Evolutionary conservation across 2,797 vertebrate genomes (phyloP).

Genomic region (Acanthurus leucopareius): DNA sequence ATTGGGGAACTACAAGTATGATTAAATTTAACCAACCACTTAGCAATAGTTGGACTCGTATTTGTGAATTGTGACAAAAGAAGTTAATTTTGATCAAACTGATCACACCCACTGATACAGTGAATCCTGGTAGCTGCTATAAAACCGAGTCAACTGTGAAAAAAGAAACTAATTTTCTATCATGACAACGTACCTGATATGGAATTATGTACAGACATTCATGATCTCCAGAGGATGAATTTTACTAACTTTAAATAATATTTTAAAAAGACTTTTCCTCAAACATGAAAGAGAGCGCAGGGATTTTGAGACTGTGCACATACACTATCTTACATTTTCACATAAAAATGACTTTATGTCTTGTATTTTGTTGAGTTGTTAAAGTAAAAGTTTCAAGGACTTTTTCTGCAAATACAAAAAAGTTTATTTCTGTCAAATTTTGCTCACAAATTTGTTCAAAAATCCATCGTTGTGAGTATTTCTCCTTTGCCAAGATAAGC

Average conservation of each 20-base stretch:
- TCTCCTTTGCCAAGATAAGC: neutral
- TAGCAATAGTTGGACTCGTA: neutral
- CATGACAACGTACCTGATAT: neutral
- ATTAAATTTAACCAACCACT: neutral
- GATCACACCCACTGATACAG: neutral
- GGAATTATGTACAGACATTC: neutral
- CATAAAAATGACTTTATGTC: too few species aligned
- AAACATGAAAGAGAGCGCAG: too few species aligned
- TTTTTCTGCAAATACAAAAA: neutral
- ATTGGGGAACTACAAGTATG: neutral
- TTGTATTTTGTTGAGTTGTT: too few species aligned
- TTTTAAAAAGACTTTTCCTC: too few species aligned
- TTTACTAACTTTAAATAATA: too few species aligned
- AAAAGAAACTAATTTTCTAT: too few species aligned
- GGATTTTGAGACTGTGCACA: too few species aligned
- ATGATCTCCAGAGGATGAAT: neutral
- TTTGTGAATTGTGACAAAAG: neutral
- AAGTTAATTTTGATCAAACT: neutral
- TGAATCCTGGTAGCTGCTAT: neutral
- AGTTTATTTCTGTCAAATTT: too few species aligned
- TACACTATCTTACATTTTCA: too few species aligned
- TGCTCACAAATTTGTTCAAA: neutral
- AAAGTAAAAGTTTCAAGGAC: neutral
- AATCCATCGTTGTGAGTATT: neutral
- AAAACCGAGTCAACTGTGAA: too few species aligned